Percentiles rank a stretch among this genome's conserved stretches.
Evolutionary conservation across 2,888 invertebrate genomes (phyloP).

Genomic region (Troides aeacus): DNA sequence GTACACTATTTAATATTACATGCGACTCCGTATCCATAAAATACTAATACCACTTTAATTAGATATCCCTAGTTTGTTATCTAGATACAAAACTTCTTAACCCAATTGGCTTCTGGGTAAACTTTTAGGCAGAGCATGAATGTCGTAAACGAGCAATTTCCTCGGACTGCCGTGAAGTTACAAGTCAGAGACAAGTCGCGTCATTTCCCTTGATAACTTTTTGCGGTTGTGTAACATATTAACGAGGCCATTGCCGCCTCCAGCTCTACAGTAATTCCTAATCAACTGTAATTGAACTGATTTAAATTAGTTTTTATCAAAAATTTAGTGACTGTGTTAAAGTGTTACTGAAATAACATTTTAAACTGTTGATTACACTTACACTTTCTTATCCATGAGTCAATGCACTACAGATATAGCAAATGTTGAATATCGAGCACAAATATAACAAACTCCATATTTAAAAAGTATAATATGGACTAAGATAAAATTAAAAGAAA

Average conservation of each 20-base stretch:
- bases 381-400: no score
- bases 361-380: not conserved
- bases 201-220: conserved; percentile 30
- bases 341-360: not conserved
- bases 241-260: conserved; percentile 23
- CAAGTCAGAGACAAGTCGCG: conserved; percentile 26
- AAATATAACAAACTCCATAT: no score
- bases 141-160: conserved; percentile 31
- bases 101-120: conserved; percentile 24
- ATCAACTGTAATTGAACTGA: not conserved
- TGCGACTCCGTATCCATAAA: not conserved
- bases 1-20: not conserved
- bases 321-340: not conserved
- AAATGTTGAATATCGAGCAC: no score
- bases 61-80: conserved; percentile 9
- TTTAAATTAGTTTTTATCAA: not conserved
- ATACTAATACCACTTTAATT: conserved; percentile 9
- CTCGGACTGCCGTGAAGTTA: conserved; percentile 23
- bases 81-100: conserved; percentile 12
- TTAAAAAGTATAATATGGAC: no score
- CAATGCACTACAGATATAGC: no score
- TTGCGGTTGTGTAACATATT: conserved; percentile 23
- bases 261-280: conserved; percentile 5
- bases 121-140: conserved; percentile 27
- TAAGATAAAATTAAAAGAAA: no score